A percentile compares a stretch with the other conserved stretches of the same genome.
Conservation (phyloP, 1,140 invertebrate species). For the Bombus waltoni region DNA sequence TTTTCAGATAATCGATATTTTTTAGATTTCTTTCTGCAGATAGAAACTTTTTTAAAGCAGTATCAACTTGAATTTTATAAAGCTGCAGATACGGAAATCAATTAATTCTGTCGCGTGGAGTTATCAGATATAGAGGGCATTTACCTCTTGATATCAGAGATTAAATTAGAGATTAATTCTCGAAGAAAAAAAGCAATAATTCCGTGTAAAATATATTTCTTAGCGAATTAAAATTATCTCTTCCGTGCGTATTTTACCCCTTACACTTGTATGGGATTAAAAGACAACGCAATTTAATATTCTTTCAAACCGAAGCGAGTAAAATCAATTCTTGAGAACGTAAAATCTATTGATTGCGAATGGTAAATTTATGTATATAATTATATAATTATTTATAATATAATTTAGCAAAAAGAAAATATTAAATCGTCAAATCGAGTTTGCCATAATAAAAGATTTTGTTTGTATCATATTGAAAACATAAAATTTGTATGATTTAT, state of each 20-base stretch:
- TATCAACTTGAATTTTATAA: constrained; percentile 1
- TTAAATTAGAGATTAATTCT: not conserved
- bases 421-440: too few relatives aligned
- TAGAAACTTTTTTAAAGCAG: constrained; percentile 3
- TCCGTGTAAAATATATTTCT: not conserved
- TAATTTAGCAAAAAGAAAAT: too few relatives aligned
- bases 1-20: constrained; percentile 16
- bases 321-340: not conserved
- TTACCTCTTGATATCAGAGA: not conserved
- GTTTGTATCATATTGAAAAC: too few relatives aligned
- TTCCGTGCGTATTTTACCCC: not conserved
- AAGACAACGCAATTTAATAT: not conserved
- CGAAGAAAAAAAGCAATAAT: too few relatives aligned
- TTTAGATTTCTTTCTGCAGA: not conserved
- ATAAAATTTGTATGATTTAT: too few relatives aligned
- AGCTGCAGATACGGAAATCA: not conserved
- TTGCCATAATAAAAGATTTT: too few relatives aligned
- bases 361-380: not conserved
- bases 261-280: not conserved
- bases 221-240: not conserved
- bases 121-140: constrained; percentile 31
- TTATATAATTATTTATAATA: not conserved
- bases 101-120: constrained; percentile 4
- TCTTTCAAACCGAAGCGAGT: not conserved
- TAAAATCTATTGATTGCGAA: not conserved